Conservation (phyloP, 1,140 invertebrate genomes). For the Pseudachorutes palmiensis region DNA sequence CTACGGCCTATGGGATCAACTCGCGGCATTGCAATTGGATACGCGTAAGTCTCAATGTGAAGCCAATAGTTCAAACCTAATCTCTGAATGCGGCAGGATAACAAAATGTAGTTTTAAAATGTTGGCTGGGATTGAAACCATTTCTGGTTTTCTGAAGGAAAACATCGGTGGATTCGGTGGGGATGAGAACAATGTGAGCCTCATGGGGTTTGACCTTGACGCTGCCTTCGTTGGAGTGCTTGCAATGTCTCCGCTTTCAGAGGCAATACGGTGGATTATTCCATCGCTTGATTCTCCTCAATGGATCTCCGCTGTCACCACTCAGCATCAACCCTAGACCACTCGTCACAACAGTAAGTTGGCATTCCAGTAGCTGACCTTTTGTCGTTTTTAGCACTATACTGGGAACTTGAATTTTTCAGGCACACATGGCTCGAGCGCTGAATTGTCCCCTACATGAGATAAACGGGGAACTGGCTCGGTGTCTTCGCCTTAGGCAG, state of each 20-base stretch:
- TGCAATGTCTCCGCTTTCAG: slow-evolving; percentile 32
- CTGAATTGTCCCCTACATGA: slow-evolving; percentile 30
- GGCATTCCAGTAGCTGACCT: not conserved
- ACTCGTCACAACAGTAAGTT: slow-evolving; percentile 32
- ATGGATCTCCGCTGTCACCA: slow-evolving; percentile 34
- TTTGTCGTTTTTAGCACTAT: not conserved
- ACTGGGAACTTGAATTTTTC: too few relatives aligned
- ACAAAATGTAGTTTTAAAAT: too few relatives aligned
- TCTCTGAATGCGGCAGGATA: too few relatives aligned
- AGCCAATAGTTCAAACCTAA: too few relatives aligned
- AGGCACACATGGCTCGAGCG: slow-evolving; percentile 30
- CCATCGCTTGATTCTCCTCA: slow-evolving; percentile 34
- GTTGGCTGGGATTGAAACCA: too few relatives aligned
- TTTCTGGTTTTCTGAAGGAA: slow-evolving; percentile 25
- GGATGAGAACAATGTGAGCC: slow-evolving; percentile 24
- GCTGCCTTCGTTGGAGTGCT: slow-evolving; percentile 30
- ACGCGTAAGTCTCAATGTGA: slow-evolving; percentile 20
- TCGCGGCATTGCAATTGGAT: slow-evolving; percentile 37
- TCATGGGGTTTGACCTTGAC: slow-evolving; percentile 35
- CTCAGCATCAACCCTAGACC: slow-evolving; percentile 32
- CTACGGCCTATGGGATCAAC: slow-evolving; percentile 36
- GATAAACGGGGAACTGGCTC: slow-evolving; percentile 21
- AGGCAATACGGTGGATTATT: slow-evolving; percentile 36
- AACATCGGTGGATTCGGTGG: slow-evolving; percentile 34
- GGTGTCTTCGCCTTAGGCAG: slow-evolving; percentile 23